Evolutionary conservation across 2,113 vertebrate genomes (phyloP), one percentile per base, ranked within the genome.

Genomic region (Manacus vitellinus): DNA sequence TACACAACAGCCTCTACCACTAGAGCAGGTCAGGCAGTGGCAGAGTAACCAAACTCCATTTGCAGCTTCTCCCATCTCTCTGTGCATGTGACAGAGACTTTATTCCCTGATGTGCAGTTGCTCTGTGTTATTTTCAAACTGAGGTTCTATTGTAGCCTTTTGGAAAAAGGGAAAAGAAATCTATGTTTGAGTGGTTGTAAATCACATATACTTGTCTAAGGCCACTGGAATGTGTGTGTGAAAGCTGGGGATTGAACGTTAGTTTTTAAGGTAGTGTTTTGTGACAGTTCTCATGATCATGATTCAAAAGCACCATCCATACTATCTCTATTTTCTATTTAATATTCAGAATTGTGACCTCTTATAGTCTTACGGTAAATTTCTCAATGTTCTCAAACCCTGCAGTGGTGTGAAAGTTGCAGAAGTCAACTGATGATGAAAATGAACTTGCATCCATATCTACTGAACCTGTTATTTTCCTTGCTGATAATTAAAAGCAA

Each of bases 101-200:
- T 9, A 14, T 0, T 0, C 19, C 63, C n/a, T 30, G 17, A 17
- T 0, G 0, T 44, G 30, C 37, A 80, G 22, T 56, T 77, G 12
- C 24, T 76, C 52, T 89, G 56, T 21, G 10, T 77, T 58, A 23
- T 35, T n/a, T 75, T 71, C 56, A 75, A 83, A 89, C 41, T 21
- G 39, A 81, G 31, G 28, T 66, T 24, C 28, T 83, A 17, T 8
- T 51, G 12, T 27, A 77, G 44, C 58, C 39, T 62, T 82, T 71
- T 43, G 65, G 61, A 23, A 81, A 79, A 72, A 12, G 8, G 16
- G 27, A 79, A 22, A 46, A 88, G 37, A 91, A 78, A 49, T 81
- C 56, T 58, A 3, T 76, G 74, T 73, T 31, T 85, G 63, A 87
- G 49, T 65, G 30, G 24, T 13, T 83, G n/a, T 85, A 81, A 92